These are phyloP conservation scores for Drosophila truncata DNA, from an alignment of 1,140 invertebrate genomes.

Conservation along the genomic window DNA sequence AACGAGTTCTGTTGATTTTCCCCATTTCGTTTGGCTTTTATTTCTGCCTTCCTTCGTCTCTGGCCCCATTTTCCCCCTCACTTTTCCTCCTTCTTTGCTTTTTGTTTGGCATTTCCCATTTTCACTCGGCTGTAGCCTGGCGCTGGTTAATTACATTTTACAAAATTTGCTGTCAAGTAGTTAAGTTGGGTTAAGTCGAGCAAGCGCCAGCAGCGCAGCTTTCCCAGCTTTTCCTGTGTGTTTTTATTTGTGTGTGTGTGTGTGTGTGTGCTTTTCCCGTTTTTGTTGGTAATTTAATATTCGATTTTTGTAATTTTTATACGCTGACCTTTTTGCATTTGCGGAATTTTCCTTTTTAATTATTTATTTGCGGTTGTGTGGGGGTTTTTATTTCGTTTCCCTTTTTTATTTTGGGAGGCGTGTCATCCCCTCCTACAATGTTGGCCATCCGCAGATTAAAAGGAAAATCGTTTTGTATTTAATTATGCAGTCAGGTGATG, in stretches of 20 bases:
- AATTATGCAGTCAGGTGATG: constrained; percentile 79
- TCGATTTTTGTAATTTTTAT: constrained; percentile 82
- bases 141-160: constrained; percentile 85
- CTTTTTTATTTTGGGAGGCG: constrained; percentile 5
- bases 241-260: neutral
- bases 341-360: constrained; percentile 81
- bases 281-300: constrained; percentile 77
- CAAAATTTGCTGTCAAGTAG: constrained; percentile 84
- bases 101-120: constrained; percentile 54
- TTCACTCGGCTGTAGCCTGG: constrained; percentile 35
- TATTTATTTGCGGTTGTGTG: constrained; percentile 73
- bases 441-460: constrained; percentile 65
- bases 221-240: constrained; percentile 8
- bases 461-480: constrained; percentile 80
- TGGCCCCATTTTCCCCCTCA: constrained; percentile 42
- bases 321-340: constrained; percentile 80
- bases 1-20: constrained; percentile 84
- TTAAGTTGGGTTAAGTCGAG: constrained; percentile 84
- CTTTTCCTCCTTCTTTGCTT: neutral
- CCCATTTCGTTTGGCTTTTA: constrained; percentile 61
- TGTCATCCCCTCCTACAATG: constrained; percentile 17
- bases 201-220: constrained; percentile 33
- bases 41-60: constrained; percentile 25
- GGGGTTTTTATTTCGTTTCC: neutral
- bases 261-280: neutral